Base-by-base conservation (phyloP, 1,140 invertebrate genomes). In the Drosophila takahashii region DNA sequence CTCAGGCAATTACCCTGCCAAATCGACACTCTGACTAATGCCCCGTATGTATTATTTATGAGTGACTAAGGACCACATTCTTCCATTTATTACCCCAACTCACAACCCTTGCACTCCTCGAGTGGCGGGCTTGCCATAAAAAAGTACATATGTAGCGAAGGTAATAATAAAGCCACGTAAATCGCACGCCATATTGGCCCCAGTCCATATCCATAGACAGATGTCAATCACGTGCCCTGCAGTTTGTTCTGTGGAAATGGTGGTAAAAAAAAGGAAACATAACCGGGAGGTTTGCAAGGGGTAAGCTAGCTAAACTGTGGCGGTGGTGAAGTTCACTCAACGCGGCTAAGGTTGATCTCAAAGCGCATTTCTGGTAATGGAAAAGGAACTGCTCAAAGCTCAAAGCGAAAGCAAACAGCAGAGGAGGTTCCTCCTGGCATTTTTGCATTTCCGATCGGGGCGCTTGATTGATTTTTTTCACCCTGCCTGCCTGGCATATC, bases 401-500 rank as follows among this genome's bases (percentile, higher is more conserved):
- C 64, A 70, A 56, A 56, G 64, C 66, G 54, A 70, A 56, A 56
- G 64, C 66, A 69, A 57, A 56, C 64, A 56, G 59, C 16, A 18
- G 15, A 9, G 48, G 47, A 18, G 59, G 36, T 47, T 67, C 42
- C 62, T 42, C 34, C 51, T 32, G 27, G 71, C 57, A 72, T 62
- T 74, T 74, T 45, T 48, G 51, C 50, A 74, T 50, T 58, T 34
- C 36, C 60, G 34, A 74, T 75, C 34, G 48, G 44, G n/a, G 41
- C 29, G 67, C 59, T 71, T 89, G 79, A 90, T 90, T 89, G 84
- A 89, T 80, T 84, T 89, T 84, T 62, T 65, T 11, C 36, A 4
- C 36, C 54, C 37, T 26, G 56, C 47, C 44, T 57, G 39, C 37
- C 44, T 50, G 47, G 27, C 47, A 32, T 50, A 50, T 50, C 47